Evolutionary conservation across 1,140 invertebrate genomes (phyloP), one percentile per base, ranked within the genome.

Genomic region (Gryllus bimaculatus): DNA sequence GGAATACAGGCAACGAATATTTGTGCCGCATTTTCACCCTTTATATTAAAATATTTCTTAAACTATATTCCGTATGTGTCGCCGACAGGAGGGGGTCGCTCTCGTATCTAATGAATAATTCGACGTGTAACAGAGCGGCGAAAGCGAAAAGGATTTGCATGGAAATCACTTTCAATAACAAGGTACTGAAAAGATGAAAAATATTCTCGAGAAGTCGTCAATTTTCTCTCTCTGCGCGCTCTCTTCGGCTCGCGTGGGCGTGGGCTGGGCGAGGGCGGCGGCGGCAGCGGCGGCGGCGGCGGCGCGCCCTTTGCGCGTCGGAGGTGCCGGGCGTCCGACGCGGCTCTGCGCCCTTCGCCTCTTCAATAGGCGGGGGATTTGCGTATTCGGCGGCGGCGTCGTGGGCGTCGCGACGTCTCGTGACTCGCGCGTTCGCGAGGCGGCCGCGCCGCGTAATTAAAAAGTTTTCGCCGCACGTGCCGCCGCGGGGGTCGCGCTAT

Each of bases 61-160:
- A 66, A 66, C 54, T 66, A 2, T 66, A 66, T 66, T 66, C 54
- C 54, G 54, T 10, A 18, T 18, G 54, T 66, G 54, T 66, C 54
- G 54, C 7, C 54, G 54, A 39, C 26, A 39, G 26, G n/a, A 2
- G 26, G 26, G 54, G 54, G 54, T 66, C 54, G 10, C 54, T 66
- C 18, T 66, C 54, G 54, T 66, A 66, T 66, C 54, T 66, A 66
- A 66, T 66, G 54, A 66, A 66, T 66, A 66, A 66, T 66, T 66
- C 54, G 54, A 66, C 54, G 54, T 66, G 54, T 66, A 66, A 66
- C 54, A 66, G 54, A 66, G 54, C 54, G 54, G 18, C 54, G 54
- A 66, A 66, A 66, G 10, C 10, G 10, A 18, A 66, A 66, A 66
- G 54, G 54, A 66, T 66, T 66, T 66, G 54, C 54, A 66, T 66